Base-by-base conservation (phyloP, 2,888 invertebrate species). In the Melieria picta region DNA sequence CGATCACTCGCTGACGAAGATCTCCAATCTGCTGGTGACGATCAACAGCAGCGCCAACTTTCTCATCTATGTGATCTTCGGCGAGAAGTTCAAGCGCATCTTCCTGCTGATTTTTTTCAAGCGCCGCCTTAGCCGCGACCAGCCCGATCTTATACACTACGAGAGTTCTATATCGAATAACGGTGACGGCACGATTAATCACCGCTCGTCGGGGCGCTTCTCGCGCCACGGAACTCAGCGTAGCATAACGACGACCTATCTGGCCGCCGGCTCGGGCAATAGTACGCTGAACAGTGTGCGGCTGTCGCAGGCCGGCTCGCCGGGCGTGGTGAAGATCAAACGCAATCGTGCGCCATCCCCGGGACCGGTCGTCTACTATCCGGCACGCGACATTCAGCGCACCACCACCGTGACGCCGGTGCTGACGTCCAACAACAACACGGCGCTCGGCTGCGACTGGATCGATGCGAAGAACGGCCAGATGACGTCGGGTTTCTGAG, bases 11-110 rank as follows among this genome's bases (percentile, higher is more conserved):
- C 88, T 95, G 80, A 92, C 95, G 67, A 93, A 94, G 82, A 90
- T 91, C 52, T 95, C 94, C 83, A 98, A 99, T 88, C 91, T 98
- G 70, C 90, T 98, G 75, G 97, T 99, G 71, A 98, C 97, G 76
- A 92, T 98, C 85, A 99, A 99, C 89, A 97, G 97, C 83, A 97
- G 97, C 83, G 95, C 98, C 75, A 99, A 99, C 88, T 98, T 99
- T 86, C 92, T 99, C 77, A 97, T 99, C 80, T 99, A 99, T 88
- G 97, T 98, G 77, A 97, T 97, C 77, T 98, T 98, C 86, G 98
- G 98, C 1, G 96, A 98, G 85, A 98, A 98, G 86, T 98, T 98
- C 88, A 94, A 96, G 84, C 90, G 94, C 74, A 91, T 96, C 77
- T 95, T 96, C 86, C 88, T 94, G 78, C 89, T 92, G 86, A 89